These are phyloP conservation scores for Trilocha varians DNA, from an alignment of 2,888 invertebrate species.

Conservation along the genomic window DNA sequence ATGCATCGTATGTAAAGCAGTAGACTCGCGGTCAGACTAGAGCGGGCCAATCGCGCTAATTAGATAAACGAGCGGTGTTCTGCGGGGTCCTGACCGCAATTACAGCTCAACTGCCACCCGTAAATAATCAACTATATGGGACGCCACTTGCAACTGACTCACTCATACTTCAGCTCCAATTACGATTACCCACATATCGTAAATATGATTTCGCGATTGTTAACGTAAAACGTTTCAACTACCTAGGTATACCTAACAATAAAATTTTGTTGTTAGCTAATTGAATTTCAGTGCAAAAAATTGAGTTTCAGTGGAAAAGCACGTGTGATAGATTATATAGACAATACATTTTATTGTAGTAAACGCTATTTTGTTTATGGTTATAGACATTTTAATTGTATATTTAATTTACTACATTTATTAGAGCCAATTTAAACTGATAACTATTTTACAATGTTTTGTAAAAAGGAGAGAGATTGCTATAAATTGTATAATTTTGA, in stretches of 20 bases:
- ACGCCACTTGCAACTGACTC: constrained; percentile 52
- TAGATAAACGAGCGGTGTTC: constrained; percentile 68
- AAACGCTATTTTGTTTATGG: too few relatives aligned
- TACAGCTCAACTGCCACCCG: constrained; percentile 52
- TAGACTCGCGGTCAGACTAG: constrained; percentile 34
- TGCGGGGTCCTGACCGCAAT: constrained; percentile 69
- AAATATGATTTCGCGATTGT: constrained; percentile 22
- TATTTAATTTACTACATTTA: too few relatives aligned
- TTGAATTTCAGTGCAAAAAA: not conserved
- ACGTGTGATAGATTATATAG: too few relatives aligned
- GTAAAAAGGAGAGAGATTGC: too few relatives aligned
- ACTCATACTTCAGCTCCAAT: constrained; percentile 34
- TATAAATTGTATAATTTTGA: too few relatives aligned
- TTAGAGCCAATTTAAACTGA: too few relatives aligned
- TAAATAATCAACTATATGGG: constrained; percentile 66
- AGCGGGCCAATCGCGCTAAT: constrained; percentile 49
- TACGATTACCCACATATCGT: constrained; percentile 28
- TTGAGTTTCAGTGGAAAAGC: too few relatives aligned
- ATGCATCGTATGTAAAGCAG: constrained; percentile 12
- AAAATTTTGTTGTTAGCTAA: constrained; percentile 1
- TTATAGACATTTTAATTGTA: too few relatives aligned
- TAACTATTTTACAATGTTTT: too few relatives aligned
- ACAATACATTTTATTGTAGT: too few relatives aligned
- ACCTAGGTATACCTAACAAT: not conserved
- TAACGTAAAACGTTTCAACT: constrained; percentile 9